Base-by-base conservation (phyloP, 2,888 invertebrate species). In the Monoplex corrugatus region DNA sequence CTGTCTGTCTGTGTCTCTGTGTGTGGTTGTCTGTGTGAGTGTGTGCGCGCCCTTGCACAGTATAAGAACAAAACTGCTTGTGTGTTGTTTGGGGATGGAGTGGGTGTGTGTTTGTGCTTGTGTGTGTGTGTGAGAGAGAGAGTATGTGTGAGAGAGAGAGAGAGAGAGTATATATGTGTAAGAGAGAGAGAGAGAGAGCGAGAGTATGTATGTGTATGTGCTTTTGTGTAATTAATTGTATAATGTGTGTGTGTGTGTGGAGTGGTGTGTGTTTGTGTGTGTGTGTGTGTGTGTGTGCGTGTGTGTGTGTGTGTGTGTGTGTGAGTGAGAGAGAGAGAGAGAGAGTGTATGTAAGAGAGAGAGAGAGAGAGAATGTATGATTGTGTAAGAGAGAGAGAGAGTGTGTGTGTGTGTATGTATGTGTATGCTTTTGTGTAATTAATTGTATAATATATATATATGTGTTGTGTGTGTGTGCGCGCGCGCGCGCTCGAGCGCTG, bases 1-100 rank as follows among this genome's bases (percentile, higher is more conserved):
- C n/a, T 68, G 84, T 75, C 75, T 88, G 50, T 63, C 45, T 78
- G 87, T 50, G 87, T 78, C 78, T 50, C 78, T 78, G 87, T 50
- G 80, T 78, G 87, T 50, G 78, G 3, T 8, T 6, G 75, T 78
- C 5, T 40, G 38, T 78, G 72, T 19, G 72, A 10, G 72, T 32
- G 72, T 72, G 72, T 32, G 32, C 35, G 72, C 16, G 72, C 35
- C 32, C 72, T 28, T 3, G 32, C n/a, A n/a, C n/a, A n/a, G n/a
- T n/a, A n/a, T n/a, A n/a, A n/a, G n/a, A n/a, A n/a, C n/a, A n/a
- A n/a, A n/a, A n/a, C n/a, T n/a, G n/a, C n/a, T n/a, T n/a, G n/a
- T n/a, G n/a, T n/a, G n/a, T n/a, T n/a, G n/a, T n/a, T n/a, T n/a
- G n/a, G n/a, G n/a, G n/a, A n/a, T n/a, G n/a, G 38, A 40, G 72